Conservation (phyloP, 1,140 invertebrate genomes). For the Euglossa dilemma region DNA sequence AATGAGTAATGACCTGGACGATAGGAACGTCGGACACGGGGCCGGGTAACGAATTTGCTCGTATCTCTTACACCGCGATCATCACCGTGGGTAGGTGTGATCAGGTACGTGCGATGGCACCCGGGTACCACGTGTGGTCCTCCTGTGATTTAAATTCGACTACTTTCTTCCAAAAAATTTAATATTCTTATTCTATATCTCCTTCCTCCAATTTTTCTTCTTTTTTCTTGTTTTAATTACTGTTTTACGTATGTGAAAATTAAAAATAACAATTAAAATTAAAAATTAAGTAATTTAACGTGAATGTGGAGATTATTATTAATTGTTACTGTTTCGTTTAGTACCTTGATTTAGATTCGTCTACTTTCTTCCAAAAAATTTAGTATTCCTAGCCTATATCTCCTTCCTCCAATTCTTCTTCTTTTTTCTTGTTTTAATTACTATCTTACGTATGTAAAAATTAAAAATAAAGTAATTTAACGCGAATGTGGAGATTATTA, state of each 20-base stretch:
- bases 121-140: conserved; percentile 2
- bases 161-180: neutral
- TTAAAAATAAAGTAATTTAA: too few species aligned
- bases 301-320: too few species aligned
- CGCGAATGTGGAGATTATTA: too few species aligned
- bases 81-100: conserved; percentile 16
- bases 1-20: conserved; percentile 43
- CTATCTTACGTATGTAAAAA: neutral
- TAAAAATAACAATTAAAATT: too few species aligned
- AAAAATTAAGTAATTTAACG: too few species aligned
- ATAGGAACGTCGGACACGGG: conserved; percentile 26
- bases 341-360: too few species aligned
- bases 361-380: neutral
- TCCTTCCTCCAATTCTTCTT: too few species aligned
- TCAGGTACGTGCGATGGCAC: neutral
- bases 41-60: conserved; percentile 42
- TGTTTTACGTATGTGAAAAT: neutral
- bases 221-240: too few species aligned
- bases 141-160: neutral
- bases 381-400: neutral
- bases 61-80: conserved; percentile 24
- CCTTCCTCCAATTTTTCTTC: too few species aligned
- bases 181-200: neutral
- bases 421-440: too few species aligned
- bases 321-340: too few species aligned